These are phyloP conservation scores for Carpatolechia fugitivella DNA, from an alignment of 2,888 invertebrate genomes.

Conservation along the genomic window DNA sequence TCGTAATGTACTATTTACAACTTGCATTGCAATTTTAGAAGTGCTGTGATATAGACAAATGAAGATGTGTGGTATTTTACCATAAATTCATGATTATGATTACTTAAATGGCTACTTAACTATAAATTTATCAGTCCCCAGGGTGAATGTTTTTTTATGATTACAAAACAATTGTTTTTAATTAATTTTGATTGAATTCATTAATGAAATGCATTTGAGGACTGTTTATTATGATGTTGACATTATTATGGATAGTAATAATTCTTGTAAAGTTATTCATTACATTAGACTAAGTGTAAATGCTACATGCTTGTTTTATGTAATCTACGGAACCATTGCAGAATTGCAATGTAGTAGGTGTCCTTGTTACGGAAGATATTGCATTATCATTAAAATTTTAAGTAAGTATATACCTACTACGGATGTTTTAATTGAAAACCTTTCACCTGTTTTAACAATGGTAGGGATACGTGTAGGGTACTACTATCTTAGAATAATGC, in stretches of 20 bases:
- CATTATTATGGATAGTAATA: constrained; percentile 10
- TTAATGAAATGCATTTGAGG: constrained; percentile 48
- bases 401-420: constrained; percentile 26
- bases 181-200: constrained; percentile 23
- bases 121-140: constrained; percentile 3
- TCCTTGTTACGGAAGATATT: constrained; percentile 31
- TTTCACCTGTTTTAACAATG: not conserved
- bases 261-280: constrained; percentile 1
- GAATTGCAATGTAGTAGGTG: constrained; percentile 32
- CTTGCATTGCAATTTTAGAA: constrained; percentile 63
- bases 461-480: no score
- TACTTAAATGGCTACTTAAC: constrained; percentile 1
- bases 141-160: not conserved
- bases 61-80: not conserved
- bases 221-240: constrained; percentile 37
- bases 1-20: no score
- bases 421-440: constrained; percentile 8
- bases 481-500: no score
- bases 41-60: constrained; percentile 68
- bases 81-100: not conserved
- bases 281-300: constrained; percentile 8
- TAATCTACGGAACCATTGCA: constrained; percentile 42
- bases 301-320: constrained; percentile 35
- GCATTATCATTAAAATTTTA: constrained; percentile 27
- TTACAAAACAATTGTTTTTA: constrained; percentile 36